phyloP scores from a whole-genome alignment of 2,797 vertebrate species.

The Tympanoctomys barrerae region DNA sequence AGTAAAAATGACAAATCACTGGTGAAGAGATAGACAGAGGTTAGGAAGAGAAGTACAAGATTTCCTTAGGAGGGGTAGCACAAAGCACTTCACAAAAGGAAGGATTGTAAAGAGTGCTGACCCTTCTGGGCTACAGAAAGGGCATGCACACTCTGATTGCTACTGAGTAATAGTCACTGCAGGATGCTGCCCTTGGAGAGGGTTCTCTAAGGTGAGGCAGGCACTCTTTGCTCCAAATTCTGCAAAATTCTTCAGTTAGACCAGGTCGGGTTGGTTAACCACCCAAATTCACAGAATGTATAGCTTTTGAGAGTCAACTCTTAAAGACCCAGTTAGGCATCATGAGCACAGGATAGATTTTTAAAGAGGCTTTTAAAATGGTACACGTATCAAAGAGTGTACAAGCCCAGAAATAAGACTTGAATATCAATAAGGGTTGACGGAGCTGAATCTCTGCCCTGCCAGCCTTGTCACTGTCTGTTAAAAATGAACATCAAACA shows the following conservation, averaged over 20 bases:
- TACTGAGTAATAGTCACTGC: not conserved
- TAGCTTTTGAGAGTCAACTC: not conserved
- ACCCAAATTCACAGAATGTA: not conserved
- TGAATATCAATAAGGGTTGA: not conserved
- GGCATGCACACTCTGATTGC: not conserved
- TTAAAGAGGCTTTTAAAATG: not conserved
- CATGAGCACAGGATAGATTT: not conserved
- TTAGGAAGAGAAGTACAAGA: not conserved
- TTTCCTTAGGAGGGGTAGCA: not conserved
- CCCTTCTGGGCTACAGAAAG: not conserved
- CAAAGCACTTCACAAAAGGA: not conserved
- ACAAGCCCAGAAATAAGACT: slow-evolving; percentile 27
- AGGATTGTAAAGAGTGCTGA: not conserved
- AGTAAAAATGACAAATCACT: slow-evolving; percentile 24
- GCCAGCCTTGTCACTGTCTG: not conserved
- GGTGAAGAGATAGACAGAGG: not conserved
- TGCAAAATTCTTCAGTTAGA: not conserved
- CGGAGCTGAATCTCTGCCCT: not conserved
- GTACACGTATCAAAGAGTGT: not conserved
- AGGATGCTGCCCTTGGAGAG: not conserved
- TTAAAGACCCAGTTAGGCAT: not conserved
- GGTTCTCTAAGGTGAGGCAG: not conserved
- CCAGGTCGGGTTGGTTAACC: not conserved
- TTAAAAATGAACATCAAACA: not conserved
- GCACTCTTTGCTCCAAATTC: slow-evolving; percentile 19